Conservation (phyloP, 2,113 vertebrate species). For the Prietella phreatophila region DNA sequence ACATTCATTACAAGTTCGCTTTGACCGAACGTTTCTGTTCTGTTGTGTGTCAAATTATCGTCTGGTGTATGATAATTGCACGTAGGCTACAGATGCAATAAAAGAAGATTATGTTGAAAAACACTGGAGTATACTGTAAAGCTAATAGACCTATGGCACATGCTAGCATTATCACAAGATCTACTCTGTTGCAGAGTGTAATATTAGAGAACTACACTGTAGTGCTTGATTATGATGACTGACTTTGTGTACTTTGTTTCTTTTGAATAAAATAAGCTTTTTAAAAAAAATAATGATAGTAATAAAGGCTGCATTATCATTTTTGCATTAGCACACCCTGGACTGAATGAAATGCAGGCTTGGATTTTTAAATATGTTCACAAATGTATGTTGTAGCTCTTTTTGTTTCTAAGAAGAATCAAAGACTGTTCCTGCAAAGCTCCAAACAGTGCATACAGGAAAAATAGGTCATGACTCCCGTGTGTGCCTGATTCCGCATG, state of each 20-base stretch:
- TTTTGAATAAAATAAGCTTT: constrained; percentile 45
- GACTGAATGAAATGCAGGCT: background rate
- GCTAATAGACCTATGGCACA: background rate
- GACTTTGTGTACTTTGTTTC: constrained; percentile 35
- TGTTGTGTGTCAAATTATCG: background rate
- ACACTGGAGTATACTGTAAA: background rate
- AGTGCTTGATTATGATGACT: constrained; percentile 57
- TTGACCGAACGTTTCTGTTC: background rate
- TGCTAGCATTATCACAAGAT: background rate
- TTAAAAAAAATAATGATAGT: background rate
- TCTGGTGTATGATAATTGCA: background rate
- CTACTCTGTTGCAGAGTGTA: constrained; percentile 35
- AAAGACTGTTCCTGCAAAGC: background rate
- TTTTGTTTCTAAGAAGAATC: background rate
- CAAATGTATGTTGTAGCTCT: background rate
- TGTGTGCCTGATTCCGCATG: constrained; percentile 15
- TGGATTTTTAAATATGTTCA: background rate
- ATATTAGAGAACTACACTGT: constrained; percentile 44
- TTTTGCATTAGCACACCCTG: background rate
- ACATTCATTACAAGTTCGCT: background rate
- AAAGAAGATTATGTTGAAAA: background rate
- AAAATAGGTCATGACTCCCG: constrained; percentile 45
- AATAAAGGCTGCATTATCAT: background rate
- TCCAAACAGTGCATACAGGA: constrained; percentile 14
- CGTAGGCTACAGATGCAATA: background rate